Evolutionary conservation across 1,140 invertebrate species (phyloP).

Genomic region (Cyclargus thomasi): DNA sequence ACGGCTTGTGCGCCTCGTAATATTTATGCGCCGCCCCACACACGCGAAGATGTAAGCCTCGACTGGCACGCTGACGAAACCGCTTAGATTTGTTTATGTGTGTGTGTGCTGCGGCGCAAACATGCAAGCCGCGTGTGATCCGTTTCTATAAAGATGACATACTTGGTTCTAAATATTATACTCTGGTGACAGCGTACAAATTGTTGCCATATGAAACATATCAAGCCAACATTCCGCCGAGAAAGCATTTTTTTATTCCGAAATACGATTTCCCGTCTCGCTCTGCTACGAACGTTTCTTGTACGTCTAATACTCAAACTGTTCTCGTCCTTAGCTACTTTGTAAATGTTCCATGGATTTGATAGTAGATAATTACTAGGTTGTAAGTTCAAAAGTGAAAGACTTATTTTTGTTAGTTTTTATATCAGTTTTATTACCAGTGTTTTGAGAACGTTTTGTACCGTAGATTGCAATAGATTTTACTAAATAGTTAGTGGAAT

Average conservation of each 20-base stretch:
- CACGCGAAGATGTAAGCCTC: too few relatives aligned
- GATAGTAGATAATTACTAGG: slow-evolving; percentile 43
- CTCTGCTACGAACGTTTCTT: slow-evolving; percentile 1
- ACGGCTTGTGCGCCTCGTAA: too few relatives aligned
- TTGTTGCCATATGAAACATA: slow-evolving; percentile 13
- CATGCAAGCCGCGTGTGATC: too few relatives aligned
- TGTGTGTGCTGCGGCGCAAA: too few relatives aligned
- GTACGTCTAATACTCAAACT: slow-evolving; percentile 23
- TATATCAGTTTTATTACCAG: slow-evolving; percentile 17
- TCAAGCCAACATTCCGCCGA: slow-evolving; percentile 6
- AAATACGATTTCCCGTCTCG: not conserved
- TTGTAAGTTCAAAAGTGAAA: slow-evolving; percentile 54
- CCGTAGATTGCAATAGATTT: not conserved
- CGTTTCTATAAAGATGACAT: too few relatives aligned
- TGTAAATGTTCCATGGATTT: slow-evolving; percentile 54
- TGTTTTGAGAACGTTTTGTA: slow-evolving; percentile 14
- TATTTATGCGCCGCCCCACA: too few relatives aligned
- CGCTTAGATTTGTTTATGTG: too few relatives aligned
- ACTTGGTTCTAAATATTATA: too few relatives aligned
- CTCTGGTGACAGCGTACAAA: slow-evolving; percentile 11
- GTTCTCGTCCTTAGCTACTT: slow-evolving; percentile 8
- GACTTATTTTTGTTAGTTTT: slow-evolving; percentile 54
- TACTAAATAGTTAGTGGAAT: not conserved
- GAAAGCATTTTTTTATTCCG: slow-evolving; percentile 3
- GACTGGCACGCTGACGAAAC: too few relatives aligned